phyloP scores from a whole-genome alignment of 2,888 invertebrate species.

The Trichogramma dendrolimi region DNA sequence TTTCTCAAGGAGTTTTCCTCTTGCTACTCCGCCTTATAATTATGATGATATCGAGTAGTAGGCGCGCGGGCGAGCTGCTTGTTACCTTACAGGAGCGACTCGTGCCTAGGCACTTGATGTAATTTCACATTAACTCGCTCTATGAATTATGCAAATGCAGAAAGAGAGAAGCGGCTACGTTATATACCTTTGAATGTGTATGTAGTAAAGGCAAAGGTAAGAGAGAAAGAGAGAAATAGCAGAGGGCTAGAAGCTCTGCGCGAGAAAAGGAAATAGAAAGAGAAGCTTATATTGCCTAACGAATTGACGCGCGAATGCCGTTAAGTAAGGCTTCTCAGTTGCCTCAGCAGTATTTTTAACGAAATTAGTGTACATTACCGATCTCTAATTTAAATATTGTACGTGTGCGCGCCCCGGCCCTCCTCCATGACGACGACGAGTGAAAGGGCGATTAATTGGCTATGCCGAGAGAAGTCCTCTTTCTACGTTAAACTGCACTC shows the following conservation, averaged over 20 bases:
- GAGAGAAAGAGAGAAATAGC: too few relatives aligned
- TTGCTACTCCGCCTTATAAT: too few relatives aligned
- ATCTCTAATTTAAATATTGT: conserved; percentile 13
- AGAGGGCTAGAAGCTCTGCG: too few relatives aligned
- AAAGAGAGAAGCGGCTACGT: neutral
- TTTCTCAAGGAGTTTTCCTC: conserved; percentile 3
- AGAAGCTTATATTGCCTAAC: conserved; percentile 27
- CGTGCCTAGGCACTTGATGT: conserved; percentile 6
- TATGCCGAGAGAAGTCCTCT: conserved; percentile 16
- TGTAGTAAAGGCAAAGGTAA: too few relatives aligned
- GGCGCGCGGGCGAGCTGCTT: too few relatives aligned
- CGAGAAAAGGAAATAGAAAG: neutral
- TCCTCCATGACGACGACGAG: too few relatives aligned
- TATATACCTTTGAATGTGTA: too few relatives aligned
- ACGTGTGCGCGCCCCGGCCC: conserved; percentile 8
- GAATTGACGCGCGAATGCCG: conserved; percentile 25
- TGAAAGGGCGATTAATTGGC: conserved; percentile 26
- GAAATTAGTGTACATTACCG: conserved; percentile 32
- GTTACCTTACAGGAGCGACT: too few relatives aligned
- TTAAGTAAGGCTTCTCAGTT: conserved; percentile 20
- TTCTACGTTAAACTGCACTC: too few relatives aligned
- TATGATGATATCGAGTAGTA: too few relatives aligned
- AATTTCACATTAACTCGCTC: conserved; percentile 23
- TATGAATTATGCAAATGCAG: conserved; percentile 25
- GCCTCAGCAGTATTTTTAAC: conserved; percentile 27